A percentile compares a stretch with the other conserved stretches of the same genome.
Conservation (phyloP, 2,113 vertebrate genomes). For the Pelecanus crispus region DNA sequence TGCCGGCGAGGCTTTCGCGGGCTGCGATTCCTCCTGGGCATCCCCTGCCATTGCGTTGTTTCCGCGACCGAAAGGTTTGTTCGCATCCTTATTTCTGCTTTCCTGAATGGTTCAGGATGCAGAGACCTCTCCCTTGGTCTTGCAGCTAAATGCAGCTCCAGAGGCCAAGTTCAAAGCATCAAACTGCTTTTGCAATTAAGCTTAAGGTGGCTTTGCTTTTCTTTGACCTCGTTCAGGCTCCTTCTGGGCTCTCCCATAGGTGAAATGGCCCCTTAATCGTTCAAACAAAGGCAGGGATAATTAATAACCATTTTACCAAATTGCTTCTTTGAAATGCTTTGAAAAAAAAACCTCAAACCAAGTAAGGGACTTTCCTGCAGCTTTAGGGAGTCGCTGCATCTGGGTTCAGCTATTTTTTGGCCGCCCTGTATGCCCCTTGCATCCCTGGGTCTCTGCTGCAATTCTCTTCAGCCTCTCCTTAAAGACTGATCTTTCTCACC, state of each 20-base stretch:
- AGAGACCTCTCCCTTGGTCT: conserved; percentile 7
- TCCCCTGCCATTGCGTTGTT: neutral
- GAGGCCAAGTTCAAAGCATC: conserved; percentile 40
- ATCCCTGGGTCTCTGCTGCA: rapidly evolving
- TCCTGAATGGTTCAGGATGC: neutral
- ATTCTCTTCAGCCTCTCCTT: neutral
- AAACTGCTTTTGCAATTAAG: conserved; percentile 52
- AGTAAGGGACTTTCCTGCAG: neutral
- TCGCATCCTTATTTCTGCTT: neutral
- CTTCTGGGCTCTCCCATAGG: conserved; percentile 7
- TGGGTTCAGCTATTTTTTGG: neutral
- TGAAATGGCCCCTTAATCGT: conserved; percentile 1
- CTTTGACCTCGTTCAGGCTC: conserved; percentile 57
- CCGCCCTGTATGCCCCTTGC: rapidly evolving
- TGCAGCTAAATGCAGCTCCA: conserved; percentile 21
- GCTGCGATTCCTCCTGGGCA: neutral
- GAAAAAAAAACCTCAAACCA: neutral
- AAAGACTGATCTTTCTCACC: neutral
- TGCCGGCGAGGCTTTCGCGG: neutral
- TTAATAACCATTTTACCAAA: conserved; percentile 9
- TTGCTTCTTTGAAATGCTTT: neutral
- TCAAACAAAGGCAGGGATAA: conserved; percentile 31
- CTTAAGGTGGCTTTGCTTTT: conserved; percentile 39
- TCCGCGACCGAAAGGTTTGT: neutral
- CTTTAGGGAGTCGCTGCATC: neutral